These are phyloP conservation scores for Watsonalla cultraria DNA, from an alignment of 2,888 invertebrate species.

Conservation along the genomic window DNA sequence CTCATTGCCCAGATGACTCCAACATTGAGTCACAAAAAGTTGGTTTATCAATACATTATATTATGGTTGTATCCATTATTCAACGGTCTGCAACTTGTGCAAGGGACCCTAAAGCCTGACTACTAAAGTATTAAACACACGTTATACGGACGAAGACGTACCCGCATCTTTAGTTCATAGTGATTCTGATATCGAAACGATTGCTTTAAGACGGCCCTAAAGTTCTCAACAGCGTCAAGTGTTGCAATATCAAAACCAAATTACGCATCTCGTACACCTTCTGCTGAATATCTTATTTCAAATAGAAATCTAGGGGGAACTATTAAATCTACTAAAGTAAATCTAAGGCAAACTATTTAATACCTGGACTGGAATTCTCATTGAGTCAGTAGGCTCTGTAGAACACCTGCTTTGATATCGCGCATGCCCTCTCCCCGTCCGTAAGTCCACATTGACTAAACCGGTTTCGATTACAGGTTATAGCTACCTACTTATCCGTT, in stretches of 20 bases:
- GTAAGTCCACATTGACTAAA: constrained; percentile 73
- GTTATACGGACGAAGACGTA: constrained; percentile 68
- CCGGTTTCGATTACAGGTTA: constrained; percentile 77
- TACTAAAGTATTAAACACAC: constrained; percentile 74
- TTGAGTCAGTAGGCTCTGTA: constrained; percentile 68
- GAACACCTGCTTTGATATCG: constrained; percentile 76
- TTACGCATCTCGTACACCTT: constrained; percentile 11
- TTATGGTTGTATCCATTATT: constrained; percentile 75
- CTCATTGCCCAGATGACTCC: too few relatives aligned
- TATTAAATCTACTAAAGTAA: constrained; percentile 53
- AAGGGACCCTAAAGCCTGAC: constrained; percentile 53
- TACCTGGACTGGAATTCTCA: constrained; percentile 67
- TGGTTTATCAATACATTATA: constrained; percentile 49
- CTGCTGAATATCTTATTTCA: constrained; percentile 15
- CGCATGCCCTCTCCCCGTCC: constrained; percentile 68
- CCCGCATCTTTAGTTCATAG: constrained; percentile 51
- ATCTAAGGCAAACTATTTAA: constrained; percentile 58
- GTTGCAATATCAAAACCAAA: constrained; percentile 4
- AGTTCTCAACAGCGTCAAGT: constrained; percentile 14
- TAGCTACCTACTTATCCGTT: constrained; percentile 72
- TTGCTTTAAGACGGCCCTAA: constrained; percentile 26
- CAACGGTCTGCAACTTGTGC: constrained; percentile 44
- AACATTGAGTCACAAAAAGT: constrained; percentile 52
- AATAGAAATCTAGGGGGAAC: constrained; percentile 43
- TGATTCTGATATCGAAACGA: constrained; percentile 54